Conservation (phyloP, 2,888 invertebrate species). For the Lycocerus yunnanus region DNA sequence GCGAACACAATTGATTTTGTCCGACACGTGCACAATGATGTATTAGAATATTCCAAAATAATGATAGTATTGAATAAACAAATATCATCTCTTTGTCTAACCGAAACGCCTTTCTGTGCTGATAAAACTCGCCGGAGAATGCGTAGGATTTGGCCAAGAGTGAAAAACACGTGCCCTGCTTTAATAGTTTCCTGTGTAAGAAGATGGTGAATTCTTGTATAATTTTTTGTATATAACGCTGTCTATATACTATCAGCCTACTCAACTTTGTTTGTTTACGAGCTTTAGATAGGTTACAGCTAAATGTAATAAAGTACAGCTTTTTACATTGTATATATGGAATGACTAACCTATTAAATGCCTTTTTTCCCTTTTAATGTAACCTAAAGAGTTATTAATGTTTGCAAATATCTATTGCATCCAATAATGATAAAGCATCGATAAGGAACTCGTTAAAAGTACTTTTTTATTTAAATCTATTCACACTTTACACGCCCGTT, state of each 20-base stretch:
- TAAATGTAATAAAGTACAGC: slow-evolving; percentile 10
- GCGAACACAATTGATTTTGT: slow-evolving; percentile 53
- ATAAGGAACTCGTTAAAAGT: neutral
- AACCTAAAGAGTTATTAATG: neutral
- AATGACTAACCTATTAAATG: neutral
- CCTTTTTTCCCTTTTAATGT: neutral
- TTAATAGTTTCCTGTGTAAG: slow-evolving; percentile 29
- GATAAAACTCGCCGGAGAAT: slow-evolving; percentile 21
- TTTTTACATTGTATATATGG: slow-evolving; percentile 10
- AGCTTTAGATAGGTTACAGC: slow-evolving; percentile 30
- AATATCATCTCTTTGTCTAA: slow-evolving; percentile 16
- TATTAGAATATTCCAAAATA: slow-evolving; percentile 55
- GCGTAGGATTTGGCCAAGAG: slow-evolving; percentile 35
- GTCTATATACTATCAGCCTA: slow-evolving; percentile 32
- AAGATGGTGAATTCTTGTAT: slow-evolving; percentile 27
- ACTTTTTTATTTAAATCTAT: neutral
- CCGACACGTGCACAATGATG: slow-evolving; percentile 55
- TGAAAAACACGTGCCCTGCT: slow-evolving; percentile 35
- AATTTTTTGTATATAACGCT: slow-evolving; percentile 18
- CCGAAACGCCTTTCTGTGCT: neutral
- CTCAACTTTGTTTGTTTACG: slow-evolving; percentile 33
- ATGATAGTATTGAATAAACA: slow-evolving; percentile 46
- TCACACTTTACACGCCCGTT: neutral
- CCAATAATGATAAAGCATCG: neutral
- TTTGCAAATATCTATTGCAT: neutral